Conservation (phyloP, 2,888 invertebrate genomes). For the Endotricha flammealis region DNA sequence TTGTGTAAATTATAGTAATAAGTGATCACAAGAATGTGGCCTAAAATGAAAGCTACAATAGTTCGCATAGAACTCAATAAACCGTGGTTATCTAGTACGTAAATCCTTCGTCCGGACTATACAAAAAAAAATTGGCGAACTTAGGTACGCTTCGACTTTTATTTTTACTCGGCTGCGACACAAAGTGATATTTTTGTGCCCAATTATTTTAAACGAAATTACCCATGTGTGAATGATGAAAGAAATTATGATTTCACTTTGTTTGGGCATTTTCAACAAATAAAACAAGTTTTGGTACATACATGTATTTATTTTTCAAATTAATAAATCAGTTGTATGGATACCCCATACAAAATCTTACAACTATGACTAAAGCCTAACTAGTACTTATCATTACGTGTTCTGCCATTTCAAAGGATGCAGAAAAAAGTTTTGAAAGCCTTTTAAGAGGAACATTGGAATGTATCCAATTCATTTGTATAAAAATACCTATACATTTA, state of each 20-base stretch:
- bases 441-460: slow-evolving; percentile 16
- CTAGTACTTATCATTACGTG: slow-evolving; percentile 27
- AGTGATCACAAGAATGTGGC: too few relatives aligned
- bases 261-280: slow-evolving; percentile 10
- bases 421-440: slow-evolving; percentile 23
- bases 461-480: slow-evolving; percentile 17
- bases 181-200: too few relatives aligned
- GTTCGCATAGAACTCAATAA: too few relatives aligned
- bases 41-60: too few relatives aligned
- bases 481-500: slow-evolving; percentile 5
- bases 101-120: too few relatives aligned
- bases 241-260: slow-evolving; percentile 3
- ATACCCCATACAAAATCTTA: slow-evolving; percentile 41
- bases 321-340: slow-evolving; percentile 46
- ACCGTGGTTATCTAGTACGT: too few relatives aligned
- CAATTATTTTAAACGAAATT: too few relatives aligned
- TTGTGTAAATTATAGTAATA: too few relatives aligned
- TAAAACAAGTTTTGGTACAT: slow-evolving; percentile 30
- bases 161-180: too few relatives aligned
- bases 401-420: slow-evolving; percentile 25
- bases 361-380: slow-evolving; percentile 44
- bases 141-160: too few relatives aligned
- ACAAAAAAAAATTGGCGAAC: too few relatives aligned
- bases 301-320: slow-evolving; percentile 49
- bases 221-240: too few relatives aligned